These are phyloP conservation scores for Drosophila prolongata DNA, from an alignment of 2,888 invertebrate species.

Conservation along the genomic window DNA sequence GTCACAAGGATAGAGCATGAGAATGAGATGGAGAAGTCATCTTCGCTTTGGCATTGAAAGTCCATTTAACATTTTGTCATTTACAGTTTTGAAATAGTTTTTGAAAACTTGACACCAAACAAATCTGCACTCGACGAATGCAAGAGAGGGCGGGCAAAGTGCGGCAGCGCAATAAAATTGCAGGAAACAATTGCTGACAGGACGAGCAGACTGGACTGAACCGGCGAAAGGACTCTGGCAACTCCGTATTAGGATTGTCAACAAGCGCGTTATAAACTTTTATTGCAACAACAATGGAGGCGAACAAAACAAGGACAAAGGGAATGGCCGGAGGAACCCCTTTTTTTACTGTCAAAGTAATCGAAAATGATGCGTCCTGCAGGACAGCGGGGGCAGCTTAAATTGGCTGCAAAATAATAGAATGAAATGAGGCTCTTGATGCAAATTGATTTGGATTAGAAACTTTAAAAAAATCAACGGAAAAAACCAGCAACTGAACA, in stretches of 20 bases:
- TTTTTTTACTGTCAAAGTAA: conserved; percentile 67
- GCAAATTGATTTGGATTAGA: conserved; percentile 84
- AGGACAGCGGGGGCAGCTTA: conserved; percentile 43
- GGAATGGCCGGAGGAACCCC: background rate
- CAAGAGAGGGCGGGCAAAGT: conserved; percentile 3
- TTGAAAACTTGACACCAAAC: conserved; percentile 79
- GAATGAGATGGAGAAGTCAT: conserved; percentile 4
- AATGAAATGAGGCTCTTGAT: conserved; percentile 83
- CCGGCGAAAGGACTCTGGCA: conserved; percentile 20
- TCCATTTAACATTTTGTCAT: conserved; percentile 83
- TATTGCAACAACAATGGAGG: conserved; percentile 71
- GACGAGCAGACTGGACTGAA: conserved; percentile 49
- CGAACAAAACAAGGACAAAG: conserved; percentile 3
- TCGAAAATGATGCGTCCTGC: conserved; percentile 80
- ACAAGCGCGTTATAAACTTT: conserved; percentile 82
- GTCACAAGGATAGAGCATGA: conserved; percentile 31
- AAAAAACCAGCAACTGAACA: background rate
- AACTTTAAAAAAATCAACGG: conserved; percentile 61
- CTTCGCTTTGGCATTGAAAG: conserved; percentile 74
- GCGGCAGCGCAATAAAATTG: conserved; percentile 60
- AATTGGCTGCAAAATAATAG: conserved; percentile 82
- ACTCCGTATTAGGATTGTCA: conserved; percentile 76
- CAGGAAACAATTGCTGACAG: conserved; percentile 76
- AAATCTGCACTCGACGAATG: conserved; percentile 53
- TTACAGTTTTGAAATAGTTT: conserved; percentile 83